Evolutionary conservation across 2,797 vertebrate species (phyloP).

Genomic region (Centropyge bicolor): DNA sequence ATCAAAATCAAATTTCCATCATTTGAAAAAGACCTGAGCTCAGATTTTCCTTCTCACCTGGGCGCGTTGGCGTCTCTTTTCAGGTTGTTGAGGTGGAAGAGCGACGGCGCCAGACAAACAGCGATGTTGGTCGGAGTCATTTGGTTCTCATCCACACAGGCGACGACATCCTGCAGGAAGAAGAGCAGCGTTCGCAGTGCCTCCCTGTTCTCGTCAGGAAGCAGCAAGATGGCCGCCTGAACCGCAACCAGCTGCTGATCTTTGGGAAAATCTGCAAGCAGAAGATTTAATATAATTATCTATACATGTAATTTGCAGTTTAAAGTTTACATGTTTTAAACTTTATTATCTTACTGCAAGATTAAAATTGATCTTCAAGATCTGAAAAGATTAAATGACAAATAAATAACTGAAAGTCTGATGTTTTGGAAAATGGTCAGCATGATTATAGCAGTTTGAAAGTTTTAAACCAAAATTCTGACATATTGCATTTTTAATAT

Average conservation of each 20-base stretch:
- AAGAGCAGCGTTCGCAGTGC: constrained; percentile 89
- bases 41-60: constrained; percentile 76
- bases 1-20: background rate
- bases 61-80: constrained; percentile 82
- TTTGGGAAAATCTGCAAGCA: constrained; percentile 87
- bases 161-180: constrained; percentile 89
- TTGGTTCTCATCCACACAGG: constrained; percentile 89
- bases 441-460: too few species aligned
- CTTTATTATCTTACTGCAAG: background rate
- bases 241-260: constrained; percentile 89
- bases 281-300: background rate
- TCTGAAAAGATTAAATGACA: background rate
- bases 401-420: background rate
- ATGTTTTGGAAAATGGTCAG: background rate
- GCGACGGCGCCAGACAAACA: constrained; percentile 91
- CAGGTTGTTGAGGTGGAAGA: constrained; percentile 91
- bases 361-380: background rate
- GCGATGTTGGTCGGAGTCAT: constrained; percentile 93
- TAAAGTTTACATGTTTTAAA: background rate
- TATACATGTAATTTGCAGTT: too few species aligned
- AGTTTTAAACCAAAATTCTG: too few species aligned
- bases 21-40: background rate
- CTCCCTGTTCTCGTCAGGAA: constrained; percentile 91
- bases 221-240: constrained; percentile 89
- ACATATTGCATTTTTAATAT: too few species aligned